Percentiles rank a stretch among this genome's conserved stretches.
These are phyloP conservation scores for Tetranychus urticae DNA, from an alignment of 1,140 invertebrate species.

Conservation along the genomic window DNA sequence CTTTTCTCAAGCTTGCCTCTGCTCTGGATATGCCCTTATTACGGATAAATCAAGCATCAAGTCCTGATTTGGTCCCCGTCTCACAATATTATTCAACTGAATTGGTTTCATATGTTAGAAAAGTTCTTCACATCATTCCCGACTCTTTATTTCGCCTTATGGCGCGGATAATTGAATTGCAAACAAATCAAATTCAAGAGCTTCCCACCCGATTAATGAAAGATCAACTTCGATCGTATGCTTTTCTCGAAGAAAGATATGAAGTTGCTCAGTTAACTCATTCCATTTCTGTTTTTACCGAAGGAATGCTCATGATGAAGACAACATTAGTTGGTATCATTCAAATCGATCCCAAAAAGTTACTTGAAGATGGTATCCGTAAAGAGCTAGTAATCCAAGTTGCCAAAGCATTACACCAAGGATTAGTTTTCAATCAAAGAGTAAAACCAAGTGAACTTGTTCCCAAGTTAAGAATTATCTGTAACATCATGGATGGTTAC, in stretches of 20 bases:
- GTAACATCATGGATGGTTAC: constrained; percentile 68
- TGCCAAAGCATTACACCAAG: constrained; percentile 38
- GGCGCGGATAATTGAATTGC: constrained; percentile 56
- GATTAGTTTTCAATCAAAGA: constrained; percentile 41
- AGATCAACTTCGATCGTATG: constrained; percentile 74
- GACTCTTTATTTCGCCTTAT: constrained; percentile 80
- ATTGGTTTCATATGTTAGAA: constrained; percentile 70
- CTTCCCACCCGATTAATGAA: constrained; percentile 84
- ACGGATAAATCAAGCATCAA: constrained; percentile 75
- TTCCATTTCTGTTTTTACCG: constrained; percentile 77
- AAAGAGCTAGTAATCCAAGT: constrained; percentile 77
- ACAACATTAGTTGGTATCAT: constrained; percentile 86
- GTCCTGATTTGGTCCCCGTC: constrained; percentile 70
- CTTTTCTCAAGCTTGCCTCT: constrained; percentile 82
- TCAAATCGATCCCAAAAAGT: constrained; percentile 66
- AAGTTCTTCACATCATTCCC: constrained; percentile 88
- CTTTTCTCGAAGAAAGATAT: constrained; percentile 67
- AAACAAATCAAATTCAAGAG: constrained; percentile 48
- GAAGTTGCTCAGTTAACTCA: constrained; percentile 73
- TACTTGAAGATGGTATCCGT: constrained; percentile 83
- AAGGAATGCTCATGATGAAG: constrained; percentile 81
- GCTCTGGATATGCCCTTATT: constrained; percentile 81
- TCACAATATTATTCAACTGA: constrained; percentile 88
- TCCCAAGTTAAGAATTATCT: constrained; percentile 43
- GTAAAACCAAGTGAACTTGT: constrained; percentile 40